Evolutionary conservation across 2,113 vertebrate species (phyloP).

Genomic region (Psittacara wagleri): DNA sequence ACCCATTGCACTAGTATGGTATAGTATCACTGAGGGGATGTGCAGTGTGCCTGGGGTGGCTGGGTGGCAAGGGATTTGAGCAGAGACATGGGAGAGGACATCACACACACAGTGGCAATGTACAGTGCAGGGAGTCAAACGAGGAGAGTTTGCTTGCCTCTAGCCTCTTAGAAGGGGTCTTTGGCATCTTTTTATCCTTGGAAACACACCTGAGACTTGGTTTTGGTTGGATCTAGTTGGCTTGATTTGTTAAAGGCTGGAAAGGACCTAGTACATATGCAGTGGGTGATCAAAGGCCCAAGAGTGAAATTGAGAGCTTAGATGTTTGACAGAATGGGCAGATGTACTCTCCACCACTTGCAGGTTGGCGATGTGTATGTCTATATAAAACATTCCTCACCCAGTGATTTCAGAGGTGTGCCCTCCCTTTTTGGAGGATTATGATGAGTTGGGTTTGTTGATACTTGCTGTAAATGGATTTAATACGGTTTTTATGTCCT

Average conservation of each 20-base stretch:
- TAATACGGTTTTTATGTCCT: not conserved
- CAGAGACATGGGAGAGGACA: not conserved
- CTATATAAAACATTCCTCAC: not conserved
- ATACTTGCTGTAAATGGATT: not conserved
- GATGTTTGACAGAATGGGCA: not conserved
- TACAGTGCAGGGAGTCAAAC: not conserved
- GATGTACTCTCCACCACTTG: not conserved
- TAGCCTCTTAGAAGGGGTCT: not conserved
- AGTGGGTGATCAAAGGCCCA: not conserved
- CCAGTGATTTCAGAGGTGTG: not conserved
- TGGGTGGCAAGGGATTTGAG: not conserved
- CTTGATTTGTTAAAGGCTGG: not conserved
- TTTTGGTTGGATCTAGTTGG: not conserved
- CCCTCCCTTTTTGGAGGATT: not conserved
- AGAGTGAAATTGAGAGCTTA: not conserved
- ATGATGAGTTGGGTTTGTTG: not conserved
- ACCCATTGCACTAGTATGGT: not conserved
- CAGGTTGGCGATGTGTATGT: not conserved
- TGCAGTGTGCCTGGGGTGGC: rapidly evolving
- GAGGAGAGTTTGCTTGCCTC: not conserved
- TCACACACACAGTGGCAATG: rapidly evolving
- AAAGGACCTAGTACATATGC: rapidly evolving
- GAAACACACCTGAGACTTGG: not conserved
- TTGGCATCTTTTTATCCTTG: not conserved
- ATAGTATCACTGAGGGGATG: rapidly evolving